A percentile compares a stretch with the other conserved stretches of the same genome.
These are phyloP conservation scores for Drosophila histrio DNA, from an alignment of 2,888 invertebrate species.

Conservation along the genomic window DNA sequence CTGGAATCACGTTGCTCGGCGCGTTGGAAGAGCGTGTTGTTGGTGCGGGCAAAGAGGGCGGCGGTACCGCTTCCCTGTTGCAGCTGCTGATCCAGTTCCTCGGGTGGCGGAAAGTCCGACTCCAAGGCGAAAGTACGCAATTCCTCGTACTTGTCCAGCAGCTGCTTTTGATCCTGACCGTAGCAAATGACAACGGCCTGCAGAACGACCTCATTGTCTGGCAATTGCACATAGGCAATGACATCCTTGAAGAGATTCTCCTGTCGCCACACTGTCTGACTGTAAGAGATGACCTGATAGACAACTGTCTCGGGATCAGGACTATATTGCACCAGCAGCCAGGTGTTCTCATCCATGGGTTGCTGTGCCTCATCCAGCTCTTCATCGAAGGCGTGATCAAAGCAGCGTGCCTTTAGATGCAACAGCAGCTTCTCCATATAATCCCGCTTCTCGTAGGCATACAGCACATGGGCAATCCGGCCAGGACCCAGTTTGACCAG, in stretches of 20 bases:
- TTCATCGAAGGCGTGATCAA: conserved; percentile 62
- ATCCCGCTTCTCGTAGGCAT: conserved; percentile 53
- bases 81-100: conserved; percentile 44
- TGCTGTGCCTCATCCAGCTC: conserved; percentile 4
- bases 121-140: conserved; percentile 36
- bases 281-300: conserved; percentile 63
- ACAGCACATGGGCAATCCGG: conserved; percentile 58
- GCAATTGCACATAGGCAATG: conserved; percentile 67
- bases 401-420: conserved; percentile 63
- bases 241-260: conserved; percentile 71
- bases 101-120: conserved; percentile 41
- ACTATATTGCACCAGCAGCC: conserved; percentile 77
- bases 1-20: conserved; percentile 60
- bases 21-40: conserved; percentile 45
- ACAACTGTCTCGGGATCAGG: conserved; percentile 57
- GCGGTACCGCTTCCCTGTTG: conserved; percentile 31
- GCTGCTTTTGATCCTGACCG: conserved; percentile 34
- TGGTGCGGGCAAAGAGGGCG: conserved; percentile 47
- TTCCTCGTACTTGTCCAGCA: conserved; percentile 47
- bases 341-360: conserved; percentile 51
- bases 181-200: conserved; percentile 75
- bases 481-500: conserved; percentile 39
- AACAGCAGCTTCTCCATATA: conserved; percentile 63
- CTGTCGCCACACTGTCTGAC: conserved; percentile 63
- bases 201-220: conserved; percentile 42